Evolutionary conservation across 1,140 invertebrate species (phyloP), one percentile per base, ranked within the genome.

Genomic region (Drosophila nasuta): DNA sequence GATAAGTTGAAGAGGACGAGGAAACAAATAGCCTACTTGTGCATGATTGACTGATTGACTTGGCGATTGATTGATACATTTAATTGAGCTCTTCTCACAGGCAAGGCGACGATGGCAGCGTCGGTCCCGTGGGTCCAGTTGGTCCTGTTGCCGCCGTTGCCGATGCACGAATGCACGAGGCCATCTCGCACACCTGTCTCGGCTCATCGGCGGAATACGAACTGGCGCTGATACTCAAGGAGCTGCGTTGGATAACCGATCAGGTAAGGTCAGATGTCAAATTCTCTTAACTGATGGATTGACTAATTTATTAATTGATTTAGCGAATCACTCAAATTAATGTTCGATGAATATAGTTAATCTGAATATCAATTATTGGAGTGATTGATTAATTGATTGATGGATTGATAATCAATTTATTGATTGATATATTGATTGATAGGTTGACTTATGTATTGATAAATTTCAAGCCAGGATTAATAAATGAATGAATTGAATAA

Each of bases 181-280:
- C 91, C 64, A 92, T 92, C 89, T 93, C 93, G 2, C 94, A 94
- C 77, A 94, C 94, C 80, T 95, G 95, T 94, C 94, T 96, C 93
- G 94, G 94, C 88, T 92, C 92, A 58, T 92, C 92, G 52, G 95
- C 96, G 75, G 96, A 97, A 93, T 96, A 97, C 82, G 96, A 98
- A 93, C 95, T 99, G 87, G 96, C 97, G 75, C 95, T 97, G 82
- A 99, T 99, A 93, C 95, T 99, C 52, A 97, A 97, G 93, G 98
- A 99, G 94, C 94, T 99, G 76, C 96, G 97, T 93, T 95, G 95
- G 94, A 95, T 95, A 93, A 95, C 95, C 86, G 95, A 95, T 93
- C 94, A 95, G 93, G 94, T 94, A 75, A 51, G 5, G 10, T 15
- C 17, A 30, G 11, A 25, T 28, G 20, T 30, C 25, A 28, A 13